These are phyloP conservation scores for Desmodus rotundus DNA, from an alignment of 2,113 vertebrate genomes.

Conservation along the genomic window DNA sequence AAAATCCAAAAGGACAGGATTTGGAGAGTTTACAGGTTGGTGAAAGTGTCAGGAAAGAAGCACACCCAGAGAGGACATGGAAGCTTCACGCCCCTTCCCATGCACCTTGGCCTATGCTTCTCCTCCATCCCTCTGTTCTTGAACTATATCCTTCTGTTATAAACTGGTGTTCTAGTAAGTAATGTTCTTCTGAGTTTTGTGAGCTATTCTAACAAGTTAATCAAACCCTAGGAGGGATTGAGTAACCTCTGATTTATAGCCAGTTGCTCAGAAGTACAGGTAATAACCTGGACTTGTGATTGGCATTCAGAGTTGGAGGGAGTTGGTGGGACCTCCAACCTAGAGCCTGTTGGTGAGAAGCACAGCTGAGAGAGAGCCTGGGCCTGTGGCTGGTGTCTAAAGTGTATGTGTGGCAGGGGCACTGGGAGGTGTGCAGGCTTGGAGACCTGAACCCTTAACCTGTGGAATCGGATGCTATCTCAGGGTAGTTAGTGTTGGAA, in stretches of 20 bases:
- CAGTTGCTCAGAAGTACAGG: background rate
- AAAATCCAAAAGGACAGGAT: background rate
- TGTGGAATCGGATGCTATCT: background rate
- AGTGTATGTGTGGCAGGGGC: background rate
- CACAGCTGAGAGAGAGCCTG: background rate
- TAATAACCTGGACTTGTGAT: background rate
- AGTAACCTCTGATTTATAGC: background rate
- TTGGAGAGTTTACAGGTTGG: background rate
- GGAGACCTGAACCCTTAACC: background rate
- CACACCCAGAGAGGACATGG: background rate
- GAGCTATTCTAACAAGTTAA: background rate
- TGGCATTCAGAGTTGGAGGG: background rate
- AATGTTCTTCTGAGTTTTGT: background rate
- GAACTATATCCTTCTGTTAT: background rate
- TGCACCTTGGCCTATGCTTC: too few species aligned
- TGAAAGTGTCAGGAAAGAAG: background rate
- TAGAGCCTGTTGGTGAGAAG: background rate
- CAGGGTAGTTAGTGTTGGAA: too few species aligned
- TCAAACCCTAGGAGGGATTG: background rate
- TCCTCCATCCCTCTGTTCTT: background rate
- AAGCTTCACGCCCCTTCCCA: background rate
- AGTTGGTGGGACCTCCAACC: background rate
- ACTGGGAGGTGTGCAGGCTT: accelerated
- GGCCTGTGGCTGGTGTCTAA: background rate
- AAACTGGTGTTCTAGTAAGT: background rate